Evolutionary conservation across 1,140 invertebrate genomes (phyloP), one percentile per base, ranked within the genome.

Genomic region (Homalodisca vitripennis): DNA sequence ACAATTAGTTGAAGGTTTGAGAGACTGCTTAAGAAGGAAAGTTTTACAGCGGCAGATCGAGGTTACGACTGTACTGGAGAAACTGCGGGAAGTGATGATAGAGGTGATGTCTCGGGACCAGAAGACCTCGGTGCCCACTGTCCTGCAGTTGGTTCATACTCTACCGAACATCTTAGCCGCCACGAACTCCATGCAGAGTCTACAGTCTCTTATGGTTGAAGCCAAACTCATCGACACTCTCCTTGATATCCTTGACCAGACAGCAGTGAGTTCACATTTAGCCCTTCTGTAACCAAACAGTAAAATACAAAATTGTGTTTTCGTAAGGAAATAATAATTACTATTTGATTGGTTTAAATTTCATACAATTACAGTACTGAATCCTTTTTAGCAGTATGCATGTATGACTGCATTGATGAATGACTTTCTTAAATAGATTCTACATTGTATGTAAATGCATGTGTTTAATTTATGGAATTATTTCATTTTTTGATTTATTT

Each of bases 21-120:
- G n/a, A n/a, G n/a, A n/a, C n/a, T n/a, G n/a, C n/a, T 53, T 53
- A 53, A 53, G 6, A 53, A n/a, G 48, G 48, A 12, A 12, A 27
- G 20, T 46, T 72, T 75, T 79, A 14, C 74, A 87, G 84, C 79
- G 86, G 69, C 86, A 87, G 79, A 83, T 87, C 71, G 86, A 87
- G 72, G 79, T 87, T 55, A 77, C 79, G 63, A 82, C 83, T 30
- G 78, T 87, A 55, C 79, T 87, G 53, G 82, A 85, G 75, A 81
- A 82, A 63, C 72, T 73, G 31, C 65, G 70, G 29, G 74, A 69
- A 3, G 46, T 70, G 2, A 24, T 57, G 24, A 41, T 31, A 3
- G 55, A 63, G 6, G 32, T 32, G 2, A 6, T 20, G 29, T 34
- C 2, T 60, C 12, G n/a, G 22, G 29, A 69, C 20, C 48, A 53